Percentiles rank a stretch among this genome's conserved stretches.
These are phyloP conservation scores for Ascidia mentula DNA, from an alignment of 23 tunicate genomes.

Conservation along the genomic window DNA sequence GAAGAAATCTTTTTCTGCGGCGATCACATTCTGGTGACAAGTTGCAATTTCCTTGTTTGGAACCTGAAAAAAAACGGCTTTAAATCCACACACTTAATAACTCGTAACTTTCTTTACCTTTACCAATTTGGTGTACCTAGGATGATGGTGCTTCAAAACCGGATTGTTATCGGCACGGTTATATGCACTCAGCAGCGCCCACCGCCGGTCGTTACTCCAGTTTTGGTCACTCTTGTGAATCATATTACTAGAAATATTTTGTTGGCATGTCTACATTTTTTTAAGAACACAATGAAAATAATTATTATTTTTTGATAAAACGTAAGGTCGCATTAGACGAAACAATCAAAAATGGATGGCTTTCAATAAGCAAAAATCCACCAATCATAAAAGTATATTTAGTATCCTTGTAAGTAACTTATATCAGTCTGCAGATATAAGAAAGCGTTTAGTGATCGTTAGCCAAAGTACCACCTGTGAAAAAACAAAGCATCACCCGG, in stretches of 20 bases:
- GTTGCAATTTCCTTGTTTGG: conserved; percentile 17
- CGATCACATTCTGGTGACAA: conserved; percentile 5
- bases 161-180: conserved; percentile 57
- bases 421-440: no score
- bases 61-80: conserved; percentile 9
- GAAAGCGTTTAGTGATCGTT: no score
- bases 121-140: conserved; percentile 20
- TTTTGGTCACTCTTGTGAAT: conserved; percentile 48
- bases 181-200: conserved; percentile 50
- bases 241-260: neutral
- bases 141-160: conserved; percentile 25
- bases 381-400: no score
- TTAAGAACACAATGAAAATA: no score
- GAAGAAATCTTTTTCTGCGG: conserved; percentile 26
- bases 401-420: no score
- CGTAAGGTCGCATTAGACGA: no score
- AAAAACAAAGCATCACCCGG: conserved; percentile 58
- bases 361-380: no score
- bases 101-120: conserved; percentile 5
- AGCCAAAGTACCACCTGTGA: no score
- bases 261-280: no score
- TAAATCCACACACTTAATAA: no score
- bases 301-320: no score
- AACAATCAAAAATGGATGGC: no score
- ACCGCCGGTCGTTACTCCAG: conserved; percentile 39